A percentile compares a stretch with the other conserved stretches of the same genome.
Evolutionary conservation across 2,113 vertebrate genomes (phyloP).

Genomic region (Argyrosomus japonicus): DNA sequence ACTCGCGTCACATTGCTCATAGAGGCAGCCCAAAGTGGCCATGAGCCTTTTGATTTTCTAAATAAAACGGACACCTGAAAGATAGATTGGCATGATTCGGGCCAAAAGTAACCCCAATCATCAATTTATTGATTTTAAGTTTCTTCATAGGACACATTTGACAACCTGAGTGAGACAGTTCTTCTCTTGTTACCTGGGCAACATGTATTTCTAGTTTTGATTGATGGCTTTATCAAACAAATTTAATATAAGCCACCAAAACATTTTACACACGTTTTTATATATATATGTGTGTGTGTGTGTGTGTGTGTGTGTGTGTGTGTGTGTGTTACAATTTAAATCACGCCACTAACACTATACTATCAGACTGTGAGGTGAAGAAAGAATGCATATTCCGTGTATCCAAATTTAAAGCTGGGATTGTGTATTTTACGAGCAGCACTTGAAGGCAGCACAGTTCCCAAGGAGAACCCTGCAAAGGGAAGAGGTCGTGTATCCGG

Average conservation of each 20-base stretch:
- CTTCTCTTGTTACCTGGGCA: not conserved
- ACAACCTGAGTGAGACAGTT: not conserved
- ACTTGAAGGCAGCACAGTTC: conserved; percentile 65
- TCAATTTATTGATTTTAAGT: not conserved
- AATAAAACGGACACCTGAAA: not conserved
- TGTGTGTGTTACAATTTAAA: not conserved
- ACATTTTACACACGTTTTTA: no score
- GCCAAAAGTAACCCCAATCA: not conserved
- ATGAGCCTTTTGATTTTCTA: not conserved
- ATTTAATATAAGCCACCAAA: not conserved
- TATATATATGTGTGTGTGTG: no score
- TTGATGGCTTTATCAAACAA: not conserved
- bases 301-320: no score
- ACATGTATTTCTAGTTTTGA: not conserved
- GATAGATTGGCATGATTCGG: not conserved
- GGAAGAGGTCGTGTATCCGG: conserved; percentile 51
- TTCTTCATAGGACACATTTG: not conserved
- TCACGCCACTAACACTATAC: not conserved
- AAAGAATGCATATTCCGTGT: no score
- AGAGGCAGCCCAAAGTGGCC: not conserved
- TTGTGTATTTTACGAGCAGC: conserved; percentile 2
- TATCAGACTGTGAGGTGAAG: not conserved
- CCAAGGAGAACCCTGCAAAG: conserved; percentile 77
- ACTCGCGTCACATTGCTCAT: not conserved
- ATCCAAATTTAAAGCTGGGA: not conserved